These are phyloP conservation scores for Thryonomys swinderianus DNA, from an alignment of 2,113 vertebrate genomes.

Conservation along the genomic window DNA sequence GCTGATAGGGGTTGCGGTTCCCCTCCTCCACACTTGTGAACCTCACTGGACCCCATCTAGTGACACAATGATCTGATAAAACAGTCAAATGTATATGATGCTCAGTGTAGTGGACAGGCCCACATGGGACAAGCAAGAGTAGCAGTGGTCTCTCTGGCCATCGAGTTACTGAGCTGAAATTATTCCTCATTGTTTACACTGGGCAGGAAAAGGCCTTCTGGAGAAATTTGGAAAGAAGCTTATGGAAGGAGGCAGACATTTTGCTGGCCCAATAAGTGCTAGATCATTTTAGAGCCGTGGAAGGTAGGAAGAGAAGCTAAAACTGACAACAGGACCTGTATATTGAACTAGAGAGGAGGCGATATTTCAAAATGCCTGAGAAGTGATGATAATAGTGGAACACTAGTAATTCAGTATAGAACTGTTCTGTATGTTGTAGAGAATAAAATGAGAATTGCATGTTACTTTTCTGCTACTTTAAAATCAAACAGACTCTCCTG, in stretches of 20 bases:
- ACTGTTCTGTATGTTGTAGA: not conserved
- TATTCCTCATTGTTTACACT: not conserved
- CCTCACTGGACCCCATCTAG: not conserved
- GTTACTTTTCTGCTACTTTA: conserved; percentile 49
- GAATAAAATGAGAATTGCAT: conserved; percentile 61
- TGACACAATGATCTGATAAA: not conserved
- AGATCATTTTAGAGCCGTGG: not conserved
- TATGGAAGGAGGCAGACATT: not conserved
- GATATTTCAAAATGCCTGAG: not conserved
- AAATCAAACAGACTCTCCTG: conserved; percentile 47
- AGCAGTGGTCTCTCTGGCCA: not conserved
- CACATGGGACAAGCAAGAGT: not conserved
- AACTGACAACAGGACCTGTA: not conserved
- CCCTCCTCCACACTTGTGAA: not conserved
- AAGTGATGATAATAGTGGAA: conserved; percentile 13
- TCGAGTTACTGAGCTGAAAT: conserved; percentile 3
- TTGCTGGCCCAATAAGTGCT: not conserved
- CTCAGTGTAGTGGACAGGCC: not conserved
- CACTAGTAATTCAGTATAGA: not conserved
- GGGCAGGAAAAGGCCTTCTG: not conserved
- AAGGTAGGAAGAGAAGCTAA: not conserved
- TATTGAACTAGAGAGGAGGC: not conserved
- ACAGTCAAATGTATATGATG: not conserved
- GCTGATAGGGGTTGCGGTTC: not conserved
- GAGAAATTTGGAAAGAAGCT: conserved; percentile 18